Percentiles rank a stretch among this genome's conserved stretches.
Conservation (phyloP, 2,113 vertebrate species). For the Etheostoma spectabile region DNA sequence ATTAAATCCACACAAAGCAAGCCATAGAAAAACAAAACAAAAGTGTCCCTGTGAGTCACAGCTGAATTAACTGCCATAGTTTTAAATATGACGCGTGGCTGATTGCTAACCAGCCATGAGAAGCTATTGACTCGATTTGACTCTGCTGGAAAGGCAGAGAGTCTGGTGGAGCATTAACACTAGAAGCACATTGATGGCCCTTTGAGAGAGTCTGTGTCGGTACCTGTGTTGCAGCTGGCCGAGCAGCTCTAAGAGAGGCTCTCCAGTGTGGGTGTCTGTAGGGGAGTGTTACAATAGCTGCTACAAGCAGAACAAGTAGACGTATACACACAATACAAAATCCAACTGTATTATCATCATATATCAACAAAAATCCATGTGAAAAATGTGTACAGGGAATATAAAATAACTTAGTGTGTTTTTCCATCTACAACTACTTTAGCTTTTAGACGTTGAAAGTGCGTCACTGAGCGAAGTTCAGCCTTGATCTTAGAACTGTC, state of each 20-base stretch:
- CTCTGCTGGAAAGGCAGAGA: background rate
- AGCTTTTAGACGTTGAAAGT: background rate
- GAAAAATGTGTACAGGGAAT: background rate
- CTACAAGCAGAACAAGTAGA: rapidly evolving
- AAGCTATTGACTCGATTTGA: background rate
- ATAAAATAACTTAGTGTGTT: background rate
- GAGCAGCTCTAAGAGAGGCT: background rate
- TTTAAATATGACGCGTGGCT: too few relatives aligned
- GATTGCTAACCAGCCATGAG: background rate
- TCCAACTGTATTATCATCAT: background rate
- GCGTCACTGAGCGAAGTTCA: background rate
- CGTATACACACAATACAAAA: background rate
- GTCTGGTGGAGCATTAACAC: background rate
- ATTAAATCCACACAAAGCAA: background rate
- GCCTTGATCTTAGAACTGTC: background rate
- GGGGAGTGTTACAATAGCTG: background rate
- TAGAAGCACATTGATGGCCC: background rate
- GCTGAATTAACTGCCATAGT: background rate
- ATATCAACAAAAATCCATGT: background rate
- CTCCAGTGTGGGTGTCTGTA: background rate
- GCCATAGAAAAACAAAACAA: background rate
- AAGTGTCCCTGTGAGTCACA: background rate
- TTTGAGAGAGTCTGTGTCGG: conserved; percentile 1
- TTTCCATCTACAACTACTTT: background rate
- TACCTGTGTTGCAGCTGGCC: conserved; percentile 3